Evolutionary conservation across 1,140 invertebrate species (phyloP).

Genomic region (Drosophila orena): DNA sequence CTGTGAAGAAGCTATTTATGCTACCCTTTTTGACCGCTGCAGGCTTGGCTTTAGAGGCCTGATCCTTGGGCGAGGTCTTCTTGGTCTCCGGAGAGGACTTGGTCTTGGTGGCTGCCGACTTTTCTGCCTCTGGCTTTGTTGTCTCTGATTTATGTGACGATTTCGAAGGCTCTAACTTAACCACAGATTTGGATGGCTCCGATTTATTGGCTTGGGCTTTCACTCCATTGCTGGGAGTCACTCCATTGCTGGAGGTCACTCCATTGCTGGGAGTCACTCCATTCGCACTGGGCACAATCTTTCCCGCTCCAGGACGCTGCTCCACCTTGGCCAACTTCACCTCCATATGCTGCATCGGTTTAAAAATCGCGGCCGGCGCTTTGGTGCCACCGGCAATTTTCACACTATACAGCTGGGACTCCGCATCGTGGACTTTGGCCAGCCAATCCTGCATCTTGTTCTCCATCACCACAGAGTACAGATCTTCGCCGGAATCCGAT

Average conservation of each 20-base stretch:
- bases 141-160: not conserved
- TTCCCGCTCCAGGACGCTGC: slow-evolving; percentile 16
- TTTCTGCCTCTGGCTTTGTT: not conserved
- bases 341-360: slow-evolving; percentile 64
- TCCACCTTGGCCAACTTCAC: slow-evolving; percentile 50
- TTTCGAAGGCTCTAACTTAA: slow-evolving; percentile 33
- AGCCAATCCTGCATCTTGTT: slow-evolving; percentile 69
- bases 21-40: slow-evolving; percentile 58
- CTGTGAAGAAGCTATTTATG: slow-evolving; percentile 71
- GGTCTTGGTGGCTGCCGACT: slow-evolving; percentile 18
- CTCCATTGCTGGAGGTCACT: slow-evolving; percentile 50
- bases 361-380: slow-evolving; percentile 61
- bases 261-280: slow-evolving; percentile 20
- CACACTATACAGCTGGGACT: slow-evolving; percentile 71
- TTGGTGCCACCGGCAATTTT: slow-evolving; percentile 75
- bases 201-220: slow-evolving; percentile 19
- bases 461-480: slow-evolving; percentile 74
- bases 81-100: slow-evolving; percentile 18
- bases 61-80: slow-evolving; percentile 54
- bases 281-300: slow-evolving; percentile 23
- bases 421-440: slow-evolving; percentile 61
- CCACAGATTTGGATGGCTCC: slow-evolving; percentile 9
- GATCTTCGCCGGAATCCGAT: slow-evolving; percentile 24
- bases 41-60: slow-evolving; percentile 40
- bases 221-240: slow-evolving; percentile 10